Conservation (phyloP, 2,113 vertebrate species). For the Corythornis madagascariensis region DNA sequence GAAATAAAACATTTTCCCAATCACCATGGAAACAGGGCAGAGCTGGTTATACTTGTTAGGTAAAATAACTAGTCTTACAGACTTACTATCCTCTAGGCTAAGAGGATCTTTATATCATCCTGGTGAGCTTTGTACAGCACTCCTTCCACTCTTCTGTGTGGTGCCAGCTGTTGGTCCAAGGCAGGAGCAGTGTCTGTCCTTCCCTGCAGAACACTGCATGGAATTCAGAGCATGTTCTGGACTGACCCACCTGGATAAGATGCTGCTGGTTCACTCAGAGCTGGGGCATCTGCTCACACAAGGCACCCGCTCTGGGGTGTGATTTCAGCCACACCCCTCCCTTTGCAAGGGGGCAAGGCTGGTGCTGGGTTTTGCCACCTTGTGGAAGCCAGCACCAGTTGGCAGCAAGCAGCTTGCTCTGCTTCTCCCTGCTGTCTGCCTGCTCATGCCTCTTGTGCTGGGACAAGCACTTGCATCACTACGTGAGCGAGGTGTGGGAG, state of each 20-base stretch:
- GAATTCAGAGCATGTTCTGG: rapidly evolving
- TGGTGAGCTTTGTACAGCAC: rapidly evolving
- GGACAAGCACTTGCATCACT: rapidly evolving
- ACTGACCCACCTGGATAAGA: background rate
- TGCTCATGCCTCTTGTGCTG: background rate
- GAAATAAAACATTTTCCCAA: background rate
- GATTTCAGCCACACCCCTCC: background rate
- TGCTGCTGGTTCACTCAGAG: rapidly evolving
- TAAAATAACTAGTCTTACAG: background rate
- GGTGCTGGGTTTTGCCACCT: background rate
- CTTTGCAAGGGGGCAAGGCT: background rate
- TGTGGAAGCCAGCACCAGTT: background rate
- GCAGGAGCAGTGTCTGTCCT: background rate
- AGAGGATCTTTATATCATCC: background rate
- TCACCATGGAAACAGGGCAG: conserved; percentile 46
- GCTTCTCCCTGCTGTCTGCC: background rate
- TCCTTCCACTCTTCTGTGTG: background rate
- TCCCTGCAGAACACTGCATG: rapidly evolving
- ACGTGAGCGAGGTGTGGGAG: rapidly evolving
- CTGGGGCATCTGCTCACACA: rapidly evolving
- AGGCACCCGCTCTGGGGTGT: rapidly evolving
- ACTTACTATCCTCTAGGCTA: too few relatives aligned
- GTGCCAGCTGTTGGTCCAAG: background rate
- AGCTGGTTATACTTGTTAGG: conserved; percentile 10
- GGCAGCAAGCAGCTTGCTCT: background rate